Evolutionary conservation across 2,888 invertebrate species (phyloP), one percentile per base, ranked within the genome.

Genomic region (Sarcophaga rosellei): DNA sequence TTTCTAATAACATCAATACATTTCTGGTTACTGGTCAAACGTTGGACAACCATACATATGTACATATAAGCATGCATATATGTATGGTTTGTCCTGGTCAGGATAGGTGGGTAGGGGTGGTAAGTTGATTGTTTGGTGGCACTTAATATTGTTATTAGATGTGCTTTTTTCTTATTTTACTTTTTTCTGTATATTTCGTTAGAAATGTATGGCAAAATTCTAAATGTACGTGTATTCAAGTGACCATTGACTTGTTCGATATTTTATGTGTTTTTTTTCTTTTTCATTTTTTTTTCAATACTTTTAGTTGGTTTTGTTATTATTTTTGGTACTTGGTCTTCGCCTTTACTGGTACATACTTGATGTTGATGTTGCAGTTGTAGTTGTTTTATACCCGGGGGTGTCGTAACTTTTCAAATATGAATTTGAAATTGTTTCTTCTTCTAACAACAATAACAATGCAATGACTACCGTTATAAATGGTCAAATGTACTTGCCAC

Each of bases 401-500:
- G 93, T 92, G 90, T 91, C 92, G 92, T 93, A 92, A 91, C 90
- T 91, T 91, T 90, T 91, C 91, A 92, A 92, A 92, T 93, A 93
- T 93, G 93, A 93, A 93, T 92, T 92, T 91, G 91, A 92, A 92
- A 92, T 92, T 91, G 91, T 92, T 92, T 91, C 88, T 88, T 85
- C 77, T 81, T 53, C 47, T 68, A 66, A 53, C 57, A 80, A 72
- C 66, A 81, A 81, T 81, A 44, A 68, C 61, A 66, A 47, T 63
- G 23, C 57, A 72, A 63, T 4, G 35, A 35, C 68, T 17, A 59
- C 15, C 15, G 4, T 12, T 53, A 12, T 53, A 4, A 44, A 57
- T 25, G 45, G 12, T 35, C 25, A 35, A 35, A 35, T 35, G 35
- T 35, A 35, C 35, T 35, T 35, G 2, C 35, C 12, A 45, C 73